phyloP scores from a whole-genome alignment of 1,140 invertebrate species.

The Drosophila funebris region DNA sequence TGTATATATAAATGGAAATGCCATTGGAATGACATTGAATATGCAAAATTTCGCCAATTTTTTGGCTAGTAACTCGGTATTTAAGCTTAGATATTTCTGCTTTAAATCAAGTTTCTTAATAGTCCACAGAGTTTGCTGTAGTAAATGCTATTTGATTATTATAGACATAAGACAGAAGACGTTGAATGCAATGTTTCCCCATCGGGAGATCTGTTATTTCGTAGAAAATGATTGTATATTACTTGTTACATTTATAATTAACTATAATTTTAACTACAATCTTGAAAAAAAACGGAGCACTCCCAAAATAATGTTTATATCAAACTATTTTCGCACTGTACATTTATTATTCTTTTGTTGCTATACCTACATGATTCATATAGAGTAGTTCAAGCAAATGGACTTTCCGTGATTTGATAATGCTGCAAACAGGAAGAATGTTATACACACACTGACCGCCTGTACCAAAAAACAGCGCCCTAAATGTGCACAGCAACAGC shows the following conservation, averaged over 20 bases:
- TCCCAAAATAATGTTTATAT: background rate
- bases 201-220: no score
- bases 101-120: no score
- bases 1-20: no score
- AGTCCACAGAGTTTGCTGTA: background rate
- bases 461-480: constrained; percentile 56
- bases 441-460: constrained; percentile 58
- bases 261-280: no score
- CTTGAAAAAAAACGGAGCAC: background rate
- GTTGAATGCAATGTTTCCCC: no score
- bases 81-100: no score
- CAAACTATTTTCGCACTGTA: background rate
- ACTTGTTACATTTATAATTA: no score
- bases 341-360: background rate
- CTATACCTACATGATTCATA: constrained; percentile 47
- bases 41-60: no score
- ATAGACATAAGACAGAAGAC: background rate
- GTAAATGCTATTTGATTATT: background rate
- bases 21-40: no score
- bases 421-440: constrained; percentile 55
- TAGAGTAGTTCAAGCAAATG: background rate
- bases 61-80: background rate
- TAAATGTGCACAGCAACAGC: constrained; percentile 59
- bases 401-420: constrained; percentile 16
- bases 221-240: no score